Percentiles rank a stretch among this genome's conserved stretches.
Evolutionary conservation across 1,140 invertebrate genomes (phyloP).

Genomic region (Aphaenogaster floridana): DNA sequence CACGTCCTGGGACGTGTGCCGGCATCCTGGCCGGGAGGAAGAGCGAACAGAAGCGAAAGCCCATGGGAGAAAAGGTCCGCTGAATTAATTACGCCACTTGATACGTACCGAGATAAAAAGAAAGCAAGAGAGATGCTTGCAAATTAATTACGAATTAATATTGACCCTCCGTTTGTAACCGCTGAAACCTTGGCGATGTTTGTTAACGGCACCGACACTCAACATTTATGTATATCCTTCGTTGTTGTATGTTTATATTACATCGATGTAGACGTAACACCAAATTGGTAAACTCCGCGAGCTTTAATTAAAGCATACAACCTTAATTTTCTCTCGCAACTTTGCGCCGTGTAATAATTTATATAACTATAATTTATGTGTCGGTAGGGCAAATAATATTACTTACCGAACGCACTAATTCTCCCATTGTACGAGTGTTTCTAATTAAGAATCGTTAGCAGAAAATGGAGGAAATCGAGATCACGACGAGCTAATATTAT

Average conservation of each 20-base stretch:
- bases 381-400: conserved; percentile 1
- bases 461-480: conserved; percentile 55
- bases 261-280: conserved; percentile 50
- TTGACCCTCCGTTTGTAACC: conserved; percentile 2
- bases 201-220: conserved; percentile 12
- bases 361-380: conserved; percentile 18
- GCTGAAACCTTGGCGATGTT: conserved; percentile 15
- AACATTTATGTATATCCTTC: neutral
- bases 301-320: conserved; percentile 59
- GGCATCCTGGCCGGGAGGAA: neutral
- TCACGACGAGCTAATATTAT: conserved; percentile 57
- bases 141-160: conserved; percentile 47
- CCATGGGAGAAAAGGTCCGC: neutral
- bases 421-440: neutral
- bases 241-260: conserved; percentile 53
- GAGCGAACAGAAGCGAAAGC: neutral
- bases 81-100: conserved; percentile 49
- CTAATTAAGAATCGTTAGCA: conserved; percentile 57
- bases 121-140: neutral
- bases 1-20: conserved; percentile 42
- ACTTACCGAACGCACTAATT: conserved; percentile 6
- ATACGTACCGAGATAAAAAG: neutral
- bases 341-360: conserved; percentile 42
- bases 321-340: conserved; percentile 37
- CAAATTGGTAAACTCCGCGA: conserved; percentile 54